Conservation (phyloP, 2,113 vertebrate genomes). For the Ailurus styani region DNA sequence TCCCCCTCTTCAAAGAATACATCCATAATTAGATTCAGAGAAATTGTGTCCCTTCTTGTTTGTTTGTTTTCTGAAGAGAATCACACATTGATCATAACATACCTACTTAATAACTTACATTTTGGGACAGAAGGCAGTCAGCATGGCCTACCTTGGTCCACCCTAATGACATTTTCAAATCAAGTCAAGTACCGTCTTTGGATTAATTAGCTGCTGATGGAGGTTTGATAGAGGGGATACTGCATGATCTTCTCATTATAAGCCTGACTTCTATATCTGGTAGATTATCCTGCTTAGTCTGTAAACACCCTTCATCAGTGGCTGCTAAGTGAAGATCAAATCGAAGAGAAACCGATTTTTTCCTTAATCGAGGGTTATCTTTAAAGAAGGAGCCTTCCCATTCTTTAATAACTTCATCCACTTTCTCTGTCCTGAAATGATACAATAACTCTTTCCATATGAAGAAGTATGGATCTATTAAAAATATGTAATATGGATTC, state of each 20-base stretch:
- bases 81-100: neutral
- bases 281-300: constrained; percentile 86
- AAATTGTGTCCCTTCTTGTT: neutral
- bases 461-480: neutral
- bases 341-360: constrained; percentile 96
- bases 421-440: constrained; percentile 93
- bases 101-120: constrained; percentile 12
- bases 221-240: constrained; percentile 92
- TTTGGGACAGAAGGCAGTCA: neutral
- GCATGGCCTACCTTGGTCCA: neutral
- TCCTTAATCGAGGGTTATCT: constrained; percentile 95
- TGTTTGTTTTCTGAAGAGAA: neutral
- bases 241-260: constrained; percentile 95
- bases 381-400: constrained; percentile 99
- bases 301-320: constrained; percentile 87
- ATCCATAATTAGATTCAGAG: constrained; percentile 38
- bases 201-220: constrained; percentile 63
- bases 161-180: constrained; percentile 40
- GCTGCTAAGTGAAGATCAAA: constrained; percentile 96
- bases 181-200: neutral
- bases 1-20: constrained; percentile 38
- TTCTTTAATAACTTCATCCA: constrained; percentile 96
- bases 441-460: constrained; percentile 50
- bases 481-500: neutral
- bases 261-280: constrained; percentile 95